Evolutionary conservation across 2,113 vertebrate genomes (phyloP), one percentile per base, ranked within the genome.

Genomic region (Eretmodus cyanostictus): DNA sequence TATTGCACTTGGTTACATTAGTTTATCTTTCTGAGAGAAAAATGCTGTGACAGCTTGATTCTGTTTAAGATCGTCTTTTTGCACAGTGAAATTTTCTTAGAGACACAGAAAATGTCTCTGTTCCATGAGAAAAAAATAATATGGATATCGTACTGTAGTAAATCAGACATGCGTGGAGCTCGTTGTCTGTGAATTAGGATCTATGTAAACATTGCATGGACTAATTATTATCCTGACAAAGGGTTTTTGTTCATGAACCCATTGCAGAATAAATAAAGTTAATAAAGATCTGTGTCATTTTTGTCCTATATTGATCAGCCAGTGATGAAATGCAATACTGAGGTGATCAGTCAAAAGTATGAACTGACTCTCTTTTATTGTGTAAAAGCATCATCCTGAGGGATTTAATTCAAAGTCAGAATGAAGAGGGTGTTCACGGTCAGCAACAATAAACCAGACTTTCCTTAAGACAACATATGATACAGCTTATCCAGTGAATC

Each of bases 241-340:
- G 24, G 80, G 51, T 86, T 89, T 83, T 54, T 89, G 42, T 87
- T 81, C 36, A 54, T 7, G 6, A 81, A 80, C 76, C 36, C 55
- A n/a, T 73, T 53, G n/a, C 19, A 51, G 14, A 87, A 89, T 78
- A 86, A 89, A 91, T 87, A 81, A 91, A 85, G 42, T 9, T 36
- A n/a, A 31, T 19, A 31, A 51, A 78, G 45, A 78, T 51, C 73
- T 78, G 45, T 78, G 45, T 78, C 27, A 49, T 34, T 78, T n/a
- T 78, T 78, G 45, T 51, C 45, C 73, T 51, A 78, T 34, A 51
- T 51, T 51, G 73, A 13, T 51, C 45, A 78, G 27, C 45, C 45
- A n/a, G 7, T 31, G 27, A 34, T 51, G 10, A 51, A 51, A 78
- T n/a, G 29, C 73, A 51, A 51, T 49, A 31, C 73, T 51, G 10